Evolutionary conservation across 1,140 invertebrate species (phyloP).

Genomic region (Dreissena polymorpha): DNA sequence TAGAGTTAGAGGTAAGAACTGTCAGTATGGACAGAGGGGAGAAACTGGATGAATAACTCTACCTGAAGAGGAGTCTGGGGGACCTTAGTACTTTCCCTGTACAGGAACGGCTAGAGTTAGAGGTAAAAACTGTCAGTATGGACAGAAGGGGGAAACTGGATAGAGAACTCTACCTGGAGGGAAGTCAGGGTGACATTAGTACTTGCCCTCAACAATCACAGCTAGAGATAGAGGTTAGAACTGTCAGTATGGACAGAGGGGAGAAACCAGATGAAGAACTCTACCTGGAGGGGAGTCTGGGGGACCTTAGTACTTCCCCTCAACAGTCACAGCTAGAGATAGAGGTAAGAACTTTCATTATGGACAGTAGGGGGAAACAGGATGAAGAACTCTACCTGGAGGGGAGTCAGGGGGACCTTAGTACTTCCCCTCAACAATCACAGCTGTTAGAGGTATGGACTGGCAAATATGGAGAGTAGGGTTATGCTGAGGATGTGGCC

Average conservation of each 20-base stretch:
- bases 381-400: conserved; percentile 63
- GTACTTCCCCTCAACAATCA: neutral
- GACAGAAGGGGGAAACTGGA: conserved; percentile 25
- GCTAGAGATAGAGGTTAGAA: neutral
- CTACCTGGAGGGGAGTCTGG: conserved; percentile 43
- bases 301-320: neutral
- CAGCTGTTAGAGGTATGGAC: neutral
- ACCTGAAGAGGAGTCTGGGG: conserved; percentile 39
- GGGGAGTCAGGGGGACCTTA: neutral
- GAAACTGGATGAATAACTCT: conserved; percentile 6
- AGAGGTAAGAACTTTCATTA: conserved; percentile 53
- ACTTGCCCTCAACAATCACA: neutral
- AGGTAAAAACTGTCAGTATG: neutral
- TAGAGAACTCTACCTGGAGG: conserved; percentile 63
- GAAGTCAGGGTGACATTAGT: neutral
- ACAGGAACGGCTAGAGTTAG: neutral
- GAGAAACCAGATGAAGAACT: conserved; percentile 2
- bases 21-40: neutral
- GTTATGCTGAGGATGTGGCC: neutral
- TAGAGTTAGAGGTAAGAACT: neutral
- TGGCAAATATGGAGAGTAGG: too few relatives aligned
- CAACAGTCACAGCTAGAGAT: neutral
- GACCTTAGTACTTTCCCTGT: neutral
- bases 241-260: neutral
- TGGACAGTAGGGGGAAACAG: conserved; percentile 60